Evolutionary conservation across 2,888 invertebrate genomes (phyloP).

Genomic region (Drosophila histrio): DNA sequence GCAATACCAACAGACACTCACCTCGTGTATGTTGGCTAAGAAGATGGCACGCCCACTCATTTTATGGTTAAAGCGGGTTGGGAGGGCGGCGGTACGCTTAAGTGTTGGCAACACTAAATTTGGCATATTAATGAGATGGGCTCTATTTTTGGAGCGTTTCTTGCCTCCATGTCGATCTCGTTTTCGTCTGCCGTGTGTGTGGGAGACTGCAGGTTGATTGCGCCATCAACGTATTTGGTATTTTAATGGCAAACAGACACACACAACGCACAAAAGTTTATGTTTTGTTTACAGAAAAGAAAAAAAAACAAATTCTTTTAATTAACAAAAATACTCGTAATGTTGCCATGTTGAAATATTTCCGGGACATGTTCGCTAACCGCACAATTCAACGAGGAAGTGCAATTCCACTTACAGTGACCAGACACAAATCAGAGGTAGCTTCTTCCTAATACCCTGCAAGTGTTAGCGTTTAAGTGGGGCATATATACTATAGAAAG

Average conservation of each 20-base stretch:
- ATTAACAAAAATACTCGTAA: conserved; percentile 27
- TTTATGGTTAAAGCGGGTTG: neutral
- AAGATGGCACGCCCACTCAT: conserved; percentile 42
- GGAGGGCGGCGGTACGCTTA: neutral
- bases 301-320: neutral
- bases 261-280: conserved; percentile 40
- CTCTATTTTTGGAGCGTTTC: conserved; percentile 65
- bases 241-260: conserved; percentile 64
- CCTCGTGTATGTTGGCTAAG: conserved; percentile 41
- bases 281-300: conserved; percentile 63
- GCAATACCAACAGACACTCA: conserved; percentile 30
- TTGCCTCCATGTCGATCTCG: conserved; percentile 34
- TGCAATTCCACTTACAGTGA: conserved; percentile 31
- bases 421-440: neutral
- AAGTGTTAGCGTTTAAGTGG: neutral
- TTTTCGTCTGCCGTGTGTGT: conserved; percentile 19
- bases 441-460: neutral
- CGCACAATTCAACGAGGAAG: conserved; percentile 43
- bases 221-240: conserved; percentile 62
- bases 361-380: conserved; percentile 45
- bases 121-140: conserved; percentile 62
- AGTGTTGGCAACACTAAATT: conserved; percentile 63
- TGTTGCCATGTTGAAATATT: conserved; percentile 57
- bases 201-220: conserved; percentile 47
- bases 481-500: neutral